phyloP scores from a whole-genome alignment of 2,113 vertebrate genomes.

The Jacana jacana region DNA sequence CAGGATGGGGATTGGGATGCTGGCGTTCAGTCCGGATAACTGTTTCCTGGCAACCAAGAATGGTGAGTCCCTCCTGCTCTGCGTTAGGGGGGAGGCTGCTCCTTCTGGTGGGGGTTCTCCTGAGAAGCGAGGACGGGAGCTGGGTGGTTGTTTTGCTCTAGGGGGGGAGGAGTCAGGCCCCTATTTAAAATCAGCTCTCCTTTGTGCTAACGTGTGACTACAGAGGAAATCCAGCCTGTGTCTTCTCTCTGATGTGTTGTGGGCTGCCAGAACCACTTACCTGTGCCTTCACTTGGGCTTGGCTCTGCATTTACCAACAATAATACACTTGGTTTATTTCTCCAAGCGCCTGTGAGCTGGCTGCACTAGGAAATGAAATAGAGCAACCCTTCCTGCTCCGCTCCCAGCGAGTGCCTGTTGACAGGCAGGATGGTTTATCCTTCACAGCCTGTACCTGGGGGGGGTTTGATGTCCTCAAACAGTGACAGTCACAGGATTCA shows the following conservation, averaged over 20 bases:
- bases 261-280: background rate
- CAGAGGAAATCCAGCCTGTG: background rate
- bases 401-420: background rate
- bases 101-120: background rate
- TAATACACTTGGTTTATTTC: background rate
- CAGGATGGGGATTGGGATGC: slow-evolving; percentile 85
- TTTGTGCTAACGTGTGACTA: background rate
- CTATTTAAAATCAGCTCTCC: background rate
- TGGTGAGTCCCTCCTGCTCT: slow-evolving; percentile 70
- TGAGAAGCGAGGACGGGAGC: background rate
- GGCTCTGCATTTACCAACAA: background rate
- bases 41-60: slow-evolving; percentile 92
- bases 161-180: background rate
- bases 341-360: background rate
- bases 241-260: background rate
- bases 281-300: background rate
- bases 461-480: background rate
- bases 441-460: background rate
- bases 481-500: background rate
- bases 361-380: background rate
- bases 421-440: background rate
- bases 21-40: slow-evolving; percentile 92
- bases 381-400: background rate
- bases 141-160: background rate
- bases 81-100: background rate